phyloP scores from a whole-genome alignment of 2,113 vertebrate genomes.

The Aegithalos caudatus region DNA sequence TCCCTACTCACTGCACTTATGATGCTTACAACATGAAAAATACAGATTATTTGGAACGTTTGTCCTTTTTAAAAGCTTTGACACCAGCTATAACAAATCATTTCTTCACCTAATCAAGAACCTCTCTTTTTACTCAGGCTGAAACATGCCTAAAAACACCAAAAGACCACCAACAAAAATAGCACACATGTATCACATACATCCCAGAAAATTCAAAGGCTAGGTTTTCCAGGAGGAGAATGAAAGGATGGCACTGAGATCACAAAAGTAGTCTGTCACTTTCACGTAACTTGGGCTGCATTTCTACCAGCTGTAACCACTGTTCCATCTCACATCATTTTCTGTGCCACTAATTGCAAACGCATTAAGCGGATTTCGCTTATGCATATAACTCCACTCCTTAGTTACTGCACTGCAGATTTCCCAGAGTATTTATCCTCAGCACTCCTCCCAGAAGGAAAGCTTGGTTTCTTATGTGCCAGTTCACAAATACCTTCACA shows the following conservation, averaged over 20 bases:
- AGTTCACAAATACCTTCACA: not conserved
- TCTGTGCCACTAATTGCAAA: not conserved
- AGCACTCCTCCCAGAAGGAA: not conserved
- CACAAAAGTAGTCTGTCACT: not conserved
- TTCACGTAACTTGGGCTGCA: not conserved
- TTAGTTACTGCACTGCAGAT: not conserved
- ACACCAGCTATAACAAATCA: not conserved
- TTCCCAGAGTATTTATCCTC: not conserved
- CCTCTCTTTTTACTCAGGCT: not conserved
- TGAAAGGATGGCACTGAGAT: not conserved
- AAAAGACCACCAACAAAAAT: fast-evolving
- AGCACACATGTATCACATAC: not conserved
- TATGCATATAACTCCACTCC: not conserved
- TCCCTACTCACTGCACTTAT: not conserved
- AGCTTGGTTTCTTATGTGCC: not conserved
- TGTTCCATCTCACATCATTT: not conserved
- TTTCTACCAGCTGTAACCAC: not conserved
- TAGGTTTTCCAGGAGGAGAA: not conserved
- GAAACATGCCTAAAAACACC: not conserved
- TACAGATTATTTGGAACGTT: not conserved
- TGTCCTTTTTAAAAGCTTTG: not conserved
- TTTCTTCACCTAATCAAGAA: not conserved
- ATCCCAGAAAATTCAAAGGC: not conserved
- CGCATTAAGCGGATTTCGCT: not conserved
- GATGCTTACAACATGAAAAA: not conserved